Conservation (phyloP, 2,797 vertebrate genomes). For the Mastacembelus armatus region DNA sequence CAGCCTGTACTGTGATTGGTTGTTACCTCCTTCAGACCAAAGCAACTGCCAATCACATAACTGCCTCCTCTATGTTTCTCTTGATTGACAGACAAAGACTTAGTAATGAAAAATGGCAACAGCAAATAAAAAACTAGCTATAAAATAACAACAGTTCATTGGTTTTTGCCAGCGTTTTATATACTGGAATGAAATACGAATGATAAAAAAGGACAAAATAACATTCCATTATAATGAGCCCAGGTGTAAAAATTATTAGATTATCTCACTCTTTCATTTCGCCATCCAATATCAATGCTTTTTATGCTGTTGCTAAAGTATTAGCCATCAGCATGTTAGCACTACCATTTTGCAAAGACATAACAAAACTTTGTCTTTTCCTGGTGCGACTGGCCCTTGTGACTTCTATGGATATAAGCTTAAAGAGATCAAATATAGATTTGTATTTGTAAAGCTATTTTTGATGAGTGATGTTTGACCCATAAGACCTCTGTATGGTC, state of each 20-base stretch:
- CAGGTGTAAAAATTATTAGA: too few relatives aligned
- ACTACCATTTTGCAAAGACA: too few relatives aligned
- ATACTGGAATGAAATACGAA: background rate
- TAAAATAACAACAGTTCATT: background rate
- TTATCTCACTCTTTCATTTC: too few relatives aligned
- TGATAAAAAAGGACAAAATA: too few relatives aligned
- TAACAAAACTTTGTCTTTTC: background rate
- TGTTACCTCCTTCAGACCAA: background rate
- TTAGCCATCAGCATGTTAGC: background rate
- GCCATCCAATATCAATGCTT: too few relatives aligned
- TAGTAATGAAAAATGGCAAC: too few relatives aligned
- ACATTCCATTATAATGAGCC: too few relatives aligned
- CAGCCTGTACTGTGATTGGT: background rate
- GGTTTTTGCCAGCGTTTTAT: background rate
- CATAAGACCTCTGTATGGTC: conserved; percentile 1
- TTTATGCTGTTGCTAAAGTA: too few relatives aligned
- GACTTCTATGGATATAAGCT: background rate
- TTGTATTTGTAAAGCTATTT: background rate
- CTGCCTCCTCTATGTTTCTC: background rate
- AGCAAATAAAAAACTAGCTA: background rate
- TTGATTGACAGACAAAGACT: conserved; percentile 7
- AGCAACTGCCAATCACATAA: background rate
- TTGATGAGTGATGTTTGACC: background rate
- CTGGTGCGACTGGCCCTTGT: background rate
- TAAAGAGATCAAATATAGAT: background rate